A percentile compares a stretch with the other conserved stretches of the same genome.
Evolutionary conservation across 2,113 vertebrate species (phyloP).

Genomic region (Mormoops blainvillei): DNA sequence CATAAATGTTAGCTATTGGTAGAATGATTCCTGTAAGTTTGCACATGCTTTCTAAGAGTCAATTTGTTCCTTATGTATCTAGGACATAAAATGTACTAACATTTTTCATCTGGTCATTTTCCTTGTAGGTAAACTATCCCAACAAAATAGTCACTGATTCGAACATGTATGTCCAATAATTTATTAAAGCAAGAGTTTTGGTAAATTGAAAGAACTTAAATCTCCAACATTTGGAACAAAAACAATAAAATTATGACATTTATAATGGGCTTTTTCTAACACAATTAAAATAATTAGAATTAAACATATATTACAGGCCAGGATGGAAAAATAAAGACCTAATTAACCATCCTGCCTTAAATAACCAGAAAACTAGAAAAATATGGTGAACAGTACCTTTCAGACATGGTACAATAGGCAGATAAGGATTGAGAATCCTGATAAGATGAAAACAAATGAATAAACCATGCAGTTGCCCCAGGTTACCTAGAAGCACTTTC

Average conservation of each 20-base stretch:
- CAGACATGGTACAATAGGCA: not conserved
- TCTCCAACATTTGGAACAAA: not conserved
- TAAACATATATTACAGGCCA: not conserved
- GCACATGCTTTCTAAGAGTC: not conserved
- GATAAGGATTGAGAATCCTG: not conserved
- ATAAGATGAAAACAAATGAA: not conserved
- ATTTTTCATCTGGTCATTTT: not conserved
- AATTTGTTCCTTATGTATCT: not conserved
- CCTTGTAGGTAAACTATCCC: not conserved
- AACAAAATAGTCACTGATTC: not conserved
- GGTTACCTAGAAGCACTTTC: not conserved
- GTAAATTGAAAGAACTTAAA: not conserved
- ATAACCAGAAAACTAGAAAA: not conserved
- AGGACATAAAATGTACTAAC: not conserved
- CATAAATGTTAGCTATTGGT: not conserved
- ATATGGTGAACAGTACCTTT: not conserved
- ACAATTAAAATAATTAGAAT: not conserved
- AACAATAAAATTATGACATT: not conserved
- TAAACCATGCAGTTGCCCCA: not conserved
- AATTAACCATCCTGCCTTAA: not conserved
- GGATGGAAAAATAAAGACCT: not conserved
- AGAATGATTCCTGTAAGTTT: not conserved
- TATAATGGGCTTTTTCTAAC: not conserved
- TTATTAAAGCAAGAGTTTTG: not conserved
- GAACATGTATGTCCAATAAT: not conserved